A percentile compares a stretch with the other conserved stretches of the same genome.
Evolutionary conservation across 2,797 vertebrate genomes (phyloP).

Genomic region (Meda fulgida): DNA sequence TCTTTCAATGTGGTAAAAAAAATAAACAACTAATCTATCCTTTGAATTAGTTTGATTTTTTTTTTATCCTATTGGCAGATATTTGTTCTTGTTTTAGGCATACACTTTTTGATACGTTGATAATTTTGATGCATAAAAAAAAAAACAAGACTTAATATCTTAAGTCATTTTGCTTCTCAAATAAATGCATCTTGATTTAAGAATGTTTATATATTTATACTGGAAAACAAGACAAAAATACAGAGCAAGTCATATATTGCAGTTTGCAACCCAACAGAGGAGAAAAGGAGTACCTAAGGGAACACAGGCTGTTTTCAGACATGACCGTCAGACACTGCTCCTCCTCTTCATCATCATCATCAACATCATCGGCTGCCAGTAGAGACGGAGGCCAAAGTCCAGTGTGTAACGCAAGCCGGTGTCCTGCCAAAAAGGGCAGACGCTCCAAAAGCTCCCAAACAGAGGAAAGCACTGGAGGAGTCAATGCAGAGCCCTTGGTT

Average conservation of each 20-base stretch:
- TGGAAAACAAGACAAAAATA: neutral
- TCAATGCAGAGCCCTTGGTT: neutral
- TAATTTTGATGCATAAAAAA: too few species aligned
- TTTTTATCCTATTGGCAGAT: too few species aligned
- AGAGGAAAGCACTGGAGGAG: neutral
- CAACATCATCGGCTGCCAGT: neutral
- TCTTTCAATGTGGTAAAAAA: too few species aligned
- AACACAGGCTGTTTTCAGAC: conserved; percentile 3
- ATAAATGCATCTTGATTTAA: neutral
- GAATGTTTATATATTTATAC: neutral
- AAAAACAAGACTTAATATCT: too few species aligned
- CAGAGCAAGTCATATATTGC: neutral
- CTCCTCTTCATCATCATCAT: neutral
- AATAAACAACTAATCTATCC: too few species aligned
- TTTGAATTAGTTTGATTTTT: too few species aligned
- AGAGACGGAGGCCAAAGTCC: neutral
- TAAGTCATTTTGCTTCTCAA: neutral
- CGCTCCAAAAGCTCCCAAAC: neutral
- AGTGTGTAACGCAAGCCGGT: neutral
- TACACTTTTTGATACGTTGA: too few species aligned
- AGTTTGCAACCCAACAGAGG: neutral
- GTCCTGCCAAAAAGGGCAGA: neutral
- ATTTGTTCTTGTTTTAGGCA: too few species aligned
- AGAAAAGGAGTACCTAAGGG: neutral
- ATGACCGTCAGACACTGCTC: neutral